A percentile compares a stretch with the other conserved stretches of the same genome.
phyloP scores from a whole-genome alignment of 2,113 vertebrate genomes.

The Ophthalmolycus amberensis region DNA sequence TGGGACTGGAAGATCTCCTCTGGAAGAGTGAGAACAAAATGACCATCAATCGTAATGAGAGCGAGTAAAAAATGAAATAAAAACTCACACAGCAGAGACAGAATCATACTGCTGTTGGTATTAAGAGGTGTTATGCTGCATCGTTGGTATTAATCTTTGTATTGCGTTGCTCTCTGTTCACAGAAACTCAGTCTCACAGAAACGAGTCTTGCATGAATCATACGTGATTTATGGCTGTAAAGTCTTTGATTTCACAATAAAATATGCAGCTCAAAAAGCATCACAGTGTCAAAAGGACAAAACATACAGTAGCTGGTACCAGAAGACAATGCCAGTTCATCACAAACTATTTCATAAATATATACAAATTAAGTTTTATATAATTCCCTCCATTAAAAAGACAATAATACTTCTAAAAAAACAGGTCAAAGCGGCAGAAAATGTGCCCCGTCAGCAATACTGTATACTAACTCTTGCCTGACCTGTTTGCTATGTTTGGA shows the following conservation, averaged over 20 bases:
- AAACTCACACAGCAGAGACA: neutral
- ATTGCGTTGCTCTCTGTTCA: neutral
- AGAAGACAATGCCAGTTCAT: neutral
- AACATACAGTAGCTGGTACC: neutral
- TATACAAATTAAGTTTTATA: neutral
- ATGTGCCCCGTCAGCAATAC: neutral
- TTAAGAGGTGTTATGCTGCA: neutral
- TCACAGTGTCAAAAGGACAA: neutral
- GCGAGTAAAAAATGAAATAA: neutral
- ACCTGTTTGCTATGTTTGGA: constrained; percentile 44
- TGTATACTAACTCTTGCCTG: constrained; percentile 5
- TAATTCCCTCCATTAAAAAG: neutral
- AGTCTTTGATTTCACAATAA: neutral
- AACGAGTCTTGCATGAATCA: neutral
- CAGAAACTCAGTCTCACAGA: neutral
- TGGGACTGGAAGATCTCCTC: constrained; percentile 96
- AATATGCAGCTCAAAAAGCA: neutral
- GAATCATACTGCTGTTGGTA: neutral
- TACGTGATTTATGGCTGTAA: neutral
- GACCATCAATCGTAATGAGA: constrained; percentile 6
- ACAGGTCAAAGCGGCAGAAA: neutral
- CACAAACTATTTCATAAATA: neutral
- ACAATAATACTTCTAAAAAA: neutral
- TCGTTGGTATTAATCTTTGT: neutral
- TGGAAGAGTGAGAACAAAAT: constrained; percentile 65